A percentile compares a stretch with the other conserved stretches of the same genome.
phyloP scores from a whole-genome alignment of 2,113 vertebrate genomes.

The human region GRCh38 chr12:39373001-39373500 shows the following conservation, averaged over 20 bases:
- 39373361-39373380: not conserved
- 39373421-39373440: not conserved
- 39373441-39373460: not conserved
- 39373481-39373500: not conserved
- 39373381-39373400: not conserved
- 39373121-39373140: not conserved
- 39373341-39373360: not conserved
- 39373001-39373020: not conserved
- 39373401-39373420: not conserved
- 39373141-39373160: not conserved
- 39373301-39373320: not conserved
- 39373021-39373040: constrained; percentile 25
- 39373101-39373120: not conserved
- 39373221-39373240: not conserved
- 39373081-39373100: not conserved
- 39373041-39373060: not conserved
- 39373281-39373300: not conserved
- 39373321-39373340: not conserved
- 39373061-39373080: not conserved
- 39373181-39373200: not conserved
- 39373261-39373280: not conserved
- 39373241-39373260: not conserved
- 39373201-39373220: not conserved
- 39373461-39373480: not conserved
- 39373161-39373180: not conserved